A percentile compares a stretch with the other conserved stretches of the same genome.
Conservation (phyloP, 2,113 vertebrate species). For the human region DNA sequence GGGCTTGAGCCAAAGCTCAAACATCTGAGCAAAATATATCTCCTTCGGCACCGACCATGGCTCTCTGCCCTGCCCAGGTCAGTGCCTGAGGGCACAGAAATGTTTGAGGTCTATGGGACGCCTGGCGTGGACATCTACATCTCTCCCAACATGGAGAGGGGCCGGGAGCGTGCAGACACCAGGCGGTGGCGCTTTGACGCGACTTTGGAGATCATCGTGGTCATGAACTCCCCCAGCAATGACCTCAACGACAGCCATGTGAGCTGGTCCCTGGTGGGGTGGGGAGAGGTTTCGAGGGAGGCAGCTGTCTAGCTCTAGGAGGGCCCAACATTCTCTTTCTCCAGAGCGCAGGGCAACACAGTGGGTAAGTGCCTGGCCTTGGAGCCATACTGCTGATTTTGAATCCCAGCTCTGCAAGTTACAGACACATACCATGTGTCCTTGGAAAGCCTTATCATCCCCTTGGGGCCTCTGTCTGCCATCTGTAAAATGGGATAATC, state of each 20-base stretch:
- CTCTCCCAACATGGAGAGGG: background rate
- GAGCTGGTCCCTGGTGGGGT: background rate
- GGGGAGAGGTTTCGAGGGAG: accelerated
- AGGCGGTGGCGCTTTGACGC: slow-evolving; percentile 62
- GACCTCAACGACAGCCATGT: slow-evolving; percentile 82
- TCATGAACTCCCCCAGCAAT: slow-evolving; percentile 79
- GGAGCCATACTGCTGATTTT: background rate
- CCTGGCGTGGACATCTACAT: slow-evolving; percentile 75
- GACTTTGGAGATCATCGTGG: slow-evolving; percentile 66
- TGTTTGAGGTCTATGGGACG: slow-evolving; percentile 77
- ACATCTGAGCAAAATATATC: background rate
- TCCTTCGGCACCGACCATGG: background rate
- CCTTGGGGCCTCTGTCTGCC: background rate
- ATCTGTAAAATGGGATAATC: background rate
- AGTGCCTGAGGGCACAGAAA: slow-evolving; percentile 63
- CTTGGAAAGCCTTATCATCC: background rate
- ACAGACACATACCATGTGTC: background rate
- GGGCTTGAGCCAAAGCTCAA: background rate
- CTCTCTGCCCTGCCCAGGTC: slow-evolving; percentile 63
- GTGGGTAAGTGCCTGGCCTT: background rate
- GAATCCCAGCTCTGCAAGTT: background rate
- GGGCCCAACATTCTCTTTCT: background rate
- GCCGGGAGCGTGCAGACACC: slow-evolving; percentile 58
- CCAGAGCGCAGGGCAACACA: background rate
- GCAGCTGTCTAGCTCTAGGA: too few species aligned